phyloP scores from a whole-genome alignment of 2,888 invertebrate genomes.

The Orgyia antiqua region DNA sequence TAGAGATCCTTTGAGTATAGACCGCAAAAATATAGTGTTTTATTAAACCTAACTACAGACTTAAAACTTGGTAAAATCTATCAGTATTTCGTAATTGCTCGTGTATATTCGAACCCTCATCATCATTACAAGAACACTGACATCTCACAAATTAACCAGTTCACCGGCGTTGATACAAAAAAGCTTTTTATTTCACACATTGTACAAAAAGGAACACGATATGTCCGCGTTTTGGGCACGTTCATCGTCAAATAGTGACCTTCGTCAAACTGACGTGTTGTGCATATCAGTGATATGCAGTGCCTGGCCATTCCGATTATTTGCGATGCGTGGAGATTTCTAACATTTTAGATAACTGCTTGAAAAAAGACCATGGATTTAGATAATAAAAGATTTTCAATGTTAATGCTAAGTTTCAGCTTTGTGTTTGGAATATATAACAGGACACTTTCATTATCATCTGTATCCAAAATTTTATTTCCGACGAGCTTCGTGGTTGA shows the following conservation, averaged over 20 bases:
- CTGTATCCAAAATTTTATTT: no score
- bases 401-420: no score
- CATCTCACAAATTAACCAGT: slow-evolving; percentile 9
- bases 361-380: slow-evolving; percentile 11
- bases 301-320: slow-evolving; percentile 37
- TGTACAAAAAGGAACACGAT: slow-evolving; percentile 33
- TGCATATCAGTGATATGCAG: slow-evolving; percentile 63
- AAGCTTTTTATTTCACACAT: slow-evolving; percentile 11
- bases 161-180: neutral
- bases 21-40: no score
- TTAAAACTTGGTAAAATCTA: no score
- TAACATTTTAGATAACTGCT: slow-evolving; percentile 15
- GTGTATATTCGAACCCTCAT: slow-evolving; percentile 3
- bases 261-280: slow-evolving; percentile 74
- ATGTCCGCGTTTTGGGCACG: slow-evolving; percentile 59
- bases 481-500: no score
- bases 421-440: no score
- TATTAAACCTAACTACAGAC: no score
- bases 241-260: slow-evolving; percentile 51
- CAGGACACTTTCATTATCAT: no score
- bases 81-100: no score
- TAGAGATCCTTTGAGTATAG: no score
- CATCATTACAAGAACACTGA: slow-evolving; percentile 4
- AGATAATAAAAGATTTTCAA: no score
- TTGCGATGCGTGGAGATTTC: slow-evolving; percentile 34